Evolutionary conservation across 1,140 invertebrate species (phyloP), one percentile per base, ranked within the genome.

Genomic region (Armadillidium nasatum): DNA sequence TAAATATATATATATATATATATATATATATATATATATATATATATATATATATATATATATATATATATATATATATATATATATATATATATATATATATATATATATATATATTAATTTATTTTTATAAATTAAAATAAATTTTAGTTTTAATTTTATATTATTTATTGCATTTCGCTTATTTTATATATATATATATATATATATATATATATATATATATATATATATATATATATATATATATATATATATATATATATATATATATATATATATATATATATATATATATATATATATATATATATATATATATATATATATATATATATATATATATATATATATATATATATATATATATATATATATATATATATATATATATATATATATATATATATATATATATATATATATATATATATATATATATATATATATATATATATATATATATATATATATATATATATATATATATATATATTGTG

Each of bases 351-450:
- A 21, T 60, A 21, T 60, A 21, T 60, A 21, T 60, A 21, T 60
- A 21, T 60, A 21, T 60, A 21, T 60, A 21, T 60, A 21, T 60
- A 21, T 60, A 21, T 3, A 2, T 3, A 21, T 60, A 21, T 60
- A 21, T 60, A 15, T 60, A 21, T 60, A 21, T 60, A 21, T 60
- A 15, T 60, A 21, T 60, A 21, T 60, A 21, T 60, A 21, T 60
- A 21, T 60, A 21, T 60, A 21, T 60, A 21, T 60, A 21, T 60
- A 60, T 21, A 21, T 60, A 60, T 60, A 60, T 60, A 60, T 60
- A 60, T 60, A 3, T 60, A 60, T 60, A 60, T 60, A 60, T 60
- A 60, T 60, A 60, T 60, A 60, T 60, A 60, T 60, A 60, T 60
- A 60, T 60, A 33, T 33, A 33, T 33, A 33, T 33, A 33, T 33